phyloP scores from a whole-genome alignment of 2,797 vertebrate species.

The Clarias platycephalus region DNA sequence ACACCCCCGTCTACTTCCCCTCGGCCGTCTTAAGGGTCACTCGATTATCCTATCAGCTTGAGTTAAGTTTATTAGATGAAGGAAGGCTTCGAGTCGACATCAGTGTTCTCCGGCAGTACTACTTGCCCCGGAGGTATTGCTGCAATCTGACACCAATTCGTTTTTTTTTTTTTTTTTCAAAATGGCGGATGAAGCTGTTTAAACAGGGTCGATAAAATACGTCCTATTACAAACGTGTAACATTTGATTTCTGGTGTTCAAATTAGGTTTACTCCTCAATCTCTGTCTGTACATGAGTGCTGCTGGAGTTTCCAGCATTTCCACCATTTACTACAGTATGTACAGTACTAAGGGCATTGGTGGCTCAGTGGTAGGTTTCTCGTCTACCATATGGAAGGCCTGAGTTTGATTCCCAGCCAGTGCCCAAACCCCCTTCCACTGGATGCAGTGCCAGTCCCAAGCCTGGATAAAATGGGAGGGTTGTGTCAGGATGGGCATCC shows the following conservation, averaged over 20 bases:
- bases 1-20: constrained; percentile 15
- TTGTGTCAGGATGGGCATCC: too few relatives aligned
- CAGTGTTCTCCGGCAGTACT: constrained; percentile 14
- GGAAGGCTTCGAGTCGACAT: constrained; percentile 10
- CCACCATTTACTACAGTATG: too few relatives aligned
- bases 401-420: too few relatives aligned
- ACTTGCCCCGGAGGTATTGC: constrained; percentile 27
- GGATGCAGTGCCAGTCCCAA: too few relatives aligned
- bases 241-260: constrained; percentile 11
- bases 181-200: constrained; percentile 22
- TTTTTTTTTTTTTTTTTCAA: neutral
- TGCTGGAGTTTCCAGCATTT: neutral
- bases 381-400: too few relatives aligned
- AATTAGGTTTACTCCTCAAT: constrained; percentile 5
- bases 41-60: constrained; percentile 39
- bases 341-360: too few relatives aligned
- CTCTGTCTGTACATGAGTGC: neutral
- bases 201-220: constrained; percentile 20
- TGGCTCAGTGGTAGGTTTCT: too few relatives aligned
- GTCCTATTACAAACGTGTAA: constrained; percentile 3
- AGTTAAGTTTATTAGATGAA: constrained; percentile 38
- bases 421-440: too few relatives aligned
- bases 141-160: constrained; percentile 23
- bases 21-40: constrained; percentile 30
- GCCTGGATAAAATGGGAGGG: too few relatives aligned